Evolutionary conservation across 2,113 vertebrate species (phyloP), one percentile per base, ranked within the genome.

Genomic region (Thymallus thymallus): DNA sequence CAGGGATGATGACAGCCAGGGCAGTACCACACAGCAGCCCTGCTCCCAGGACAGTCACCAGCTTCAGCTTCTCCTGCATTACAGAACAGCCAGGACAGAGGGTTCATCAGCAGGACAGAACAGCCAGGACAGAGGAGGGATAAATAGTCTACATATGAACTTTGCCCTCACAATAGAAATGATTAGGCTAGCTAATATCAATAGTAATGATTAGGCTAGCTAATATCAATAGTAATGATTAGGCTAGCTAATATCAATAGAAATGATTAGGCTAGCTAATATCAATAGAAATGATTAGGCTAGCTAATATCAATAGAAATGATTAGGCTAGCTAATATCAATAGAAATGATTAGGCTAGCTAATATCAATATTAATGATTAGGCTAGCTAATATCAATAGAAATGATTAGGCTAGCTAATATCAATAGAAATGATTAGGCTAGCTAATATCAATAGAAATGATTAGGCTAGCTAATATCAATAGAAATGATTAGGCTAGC

Each of bases 1-100:
- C 98, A 2, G 98, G 98, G 76, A 99, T 96, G 75, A 99, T 99
- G 45, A 99, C 97, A 22, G 96, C 98, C 72, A 99, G 90, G 0
- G 98, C 98, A 69, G 98, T 99, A 60, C 98, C 98, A 88, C 98
- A 99, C 70, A 99, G 92, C 71, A 99, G 94, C 22, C 98, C 98
- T 23, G 98, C 98, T 62, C 98, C 98, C 89, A 99, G 81, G 75
- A 99, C 96, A 0, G 98, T 99, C 86, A 99, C 94, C 90, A 99
- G 75, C 86, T 99, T 99, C 79, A 99, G 91, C 69, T 91, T 95
- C 76, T 99, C 98, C 98, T 99, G 83, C 69, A 79, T 87, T 6
- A 14, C 20, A 66, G 87, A 58, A 73, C 35, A 13, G 30, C 86
- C 89, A 56, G 65, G 0, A 63, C 22, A 58, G 45, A 7, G 35